These are phyloP conservation scores for Ferrisia virgata DNA, from an alignment of 2,888 invertebrate species.

Conservation along the genomic window DNA sequence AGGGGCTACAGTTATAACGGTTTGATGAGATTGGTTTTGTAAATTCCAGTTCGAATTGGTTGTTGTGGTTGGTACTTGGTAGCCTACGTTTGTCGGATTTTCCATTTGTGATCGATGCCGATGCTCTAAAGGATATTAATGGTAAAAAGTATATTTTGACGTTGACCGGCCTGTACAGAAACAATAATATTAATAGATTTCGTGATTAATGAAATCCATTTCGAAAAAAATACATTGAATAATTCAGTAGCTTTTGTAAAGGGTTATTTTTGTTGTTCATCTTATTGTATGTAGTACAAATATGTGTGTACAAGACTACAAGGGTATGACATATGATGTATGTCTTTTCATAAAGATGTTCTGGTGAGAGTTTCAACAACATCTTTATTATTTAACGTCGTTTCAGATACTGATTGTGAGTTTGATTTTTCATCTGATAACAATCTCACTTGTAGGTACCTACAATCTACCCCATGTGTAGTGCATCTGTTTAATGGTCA, in stretches of 20 bases:
- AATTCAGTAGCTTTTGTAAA: constrained; percentile 8
- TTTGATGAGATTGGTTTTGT: too few relatives aligned
- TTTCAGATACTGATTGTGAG: not conserved
- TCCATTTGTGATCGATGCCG: not conserved
- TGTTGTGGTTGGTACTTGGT: not conserved
- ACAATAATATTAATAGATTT: constrained; percentile 20
- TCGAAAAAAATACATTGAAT: not conserved
- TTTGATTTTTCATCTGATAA: not conserved
- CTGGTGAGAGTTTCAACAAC: not conserved
- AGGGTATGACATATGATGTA: constrained; percentile 4
- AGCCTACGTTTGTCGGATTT: not conserved
- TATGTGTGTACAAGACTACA: not conserved
- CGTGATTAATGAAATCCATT: constrained; percentile 8
- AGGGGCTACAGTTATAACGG: not conserved
- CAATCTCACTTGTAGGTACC: not conserved
- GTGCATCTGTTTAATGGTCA: not conserved
- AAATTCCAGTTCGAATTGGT: too few relatives aligned
- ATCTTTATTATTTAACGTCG: not conserved
- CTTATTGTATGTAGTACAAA: not conserved
- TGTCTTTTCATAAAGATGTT: not conserved
- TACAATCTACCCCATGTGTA: not conserved
- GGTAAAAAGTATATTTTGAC: not conserved
- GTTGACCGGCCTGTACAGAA: not conserved
- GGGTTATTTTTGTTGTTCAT: not conserved
- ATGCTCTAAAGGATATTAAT: not conserved